A percentile compares a stretch with the other conserved stretches of the same genome.
phyloP scores from a whole-genome alignment of 2,888 invertebrate species.

The Nyleta sp. region DNA sequence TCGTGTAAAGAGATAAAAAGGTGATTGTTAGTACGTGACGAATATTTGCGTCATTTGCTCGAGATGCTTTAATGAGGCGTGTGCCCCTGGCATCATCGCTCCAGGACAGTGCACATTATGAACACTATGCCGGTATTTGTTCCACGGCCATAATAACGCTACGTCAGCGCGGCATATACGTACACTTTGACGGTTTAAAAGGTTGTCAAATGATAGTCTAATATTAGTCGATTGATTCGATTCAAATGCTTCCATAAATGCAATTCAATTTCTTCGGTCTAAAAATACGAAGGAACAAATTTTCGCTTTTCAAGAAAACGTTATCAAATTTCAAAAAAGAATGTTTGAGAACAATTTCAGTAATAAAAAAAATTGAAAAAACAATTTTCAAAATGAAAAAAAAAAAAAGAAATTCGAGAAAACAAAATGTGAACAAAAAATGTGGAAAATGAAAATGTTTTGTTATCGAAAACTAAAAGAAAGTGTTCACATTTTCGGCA shows the following conservation, averaged over 20 bases:
- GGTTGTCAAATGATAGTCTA: conserved; percentile 11
- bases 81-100: conserved; percentile 69
- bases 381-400: too few species aligned
- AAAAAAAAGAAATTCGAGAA: too few species aligned
- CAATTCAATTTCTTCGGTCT: too few species aligned
- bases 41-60: conserved; percentile 72
- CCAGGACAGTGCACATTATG: conserved; percentile 29
- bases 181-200: conserved; percentile 13
- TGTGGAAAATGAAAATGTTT: too few species aligned
- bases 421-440: too few species aligned
- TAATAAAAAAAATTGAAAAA: too few species aligned
- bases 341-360: too few species aligned
- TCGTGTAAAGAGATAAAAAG: conserved; percentile 46
- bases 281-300: too few species aligned
- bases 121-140: conserved; percentile 34
- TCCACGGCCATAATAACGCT: conserved; percentile 24
- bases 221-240: conserved; percentile 6
- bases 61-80: conserved; percentile 75
- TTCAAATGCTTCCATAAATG: neutral
- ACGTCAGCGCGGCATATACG: conserved; percentile 7
- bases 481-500: conserved; percentile 5
- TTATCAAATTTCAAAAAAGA: too few species aligned
- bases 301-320: too few species aligned
- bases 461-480: too few species aligned
- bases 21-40: conserved; percentile 67